Evolutionary conservation across 2,888 invertebrate genomes (phyloP).

Genomic region (Scrobipalpa costella): DNA sequence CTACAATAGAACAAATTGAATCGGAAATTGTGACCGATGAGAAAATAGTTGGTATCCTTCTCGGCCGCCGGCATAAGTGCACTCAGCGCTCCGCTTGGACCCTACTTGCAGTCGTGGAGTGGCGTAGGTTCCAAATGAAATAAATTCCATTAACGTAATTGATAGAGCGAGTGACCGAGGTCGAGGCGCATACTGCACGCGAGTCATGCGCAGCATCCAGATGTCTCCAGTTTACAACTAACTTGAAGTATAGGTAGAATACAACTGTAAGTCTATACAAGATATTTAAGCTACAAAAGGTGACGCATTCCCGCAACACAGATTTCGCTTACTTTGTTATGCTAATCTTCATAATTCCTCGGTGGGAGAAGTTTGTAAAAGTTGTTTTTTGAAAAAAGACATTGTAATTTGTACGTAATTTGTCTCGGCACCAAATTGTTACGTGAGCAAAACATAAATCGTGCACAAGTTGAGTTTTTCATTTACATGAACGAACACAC

Average conservation of each 20-base stretch:
- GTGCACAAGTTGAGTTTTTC: slow-evolving; percentile 18
- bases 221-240: background rate
- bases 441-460: slow-evolving; percentile 2
- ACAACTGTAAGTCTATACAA: slow-evolving; percentile 35
- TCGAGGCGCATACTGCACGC: slow-evolving; percentile 39
- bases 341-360: slow-evolving; percentile 80
- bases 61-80: slow-evolving; percentile 39
- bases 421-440: slow-evolving; percentile 47
- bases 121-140: slow-evolving; percentile 62
- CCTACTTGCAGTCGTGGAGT: slow-evolving; percentile 27
- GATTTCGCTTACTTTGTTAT: slow-evolving; percentile 78
- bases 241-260: background rate
- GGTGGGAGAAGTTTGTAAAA: slow-evolving; percentile 67
- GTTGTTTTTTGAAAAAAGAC: slow-evolving; percentile 76
- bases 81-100: slow-evolving; percentile 39
- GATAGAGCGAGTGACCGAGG: slow-evolving; percentile 58
- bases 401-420: slow-evolving; percentile 76
- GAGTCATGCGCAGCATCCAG: slow-evolving; percentile 15
- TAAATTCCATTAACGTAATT: slow-evolving; percentile 77
- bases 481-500: slow-evolving; percentile 9
- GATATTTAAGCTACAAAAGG: slow-evolving; percentile 60
- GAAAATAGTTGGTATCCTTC: slow-evolving; percentile 34
- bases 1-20: slow-evolving; percentile 14
- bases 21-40: slow-evolving; percentile 25
- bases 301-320: slow-evolving; percentile 70